These are phyloP conservation scores for Toxotes jaculatrix DNA, from an alignment of 2,113 vertebrate species.

Conservation along the genomic window DNA sequence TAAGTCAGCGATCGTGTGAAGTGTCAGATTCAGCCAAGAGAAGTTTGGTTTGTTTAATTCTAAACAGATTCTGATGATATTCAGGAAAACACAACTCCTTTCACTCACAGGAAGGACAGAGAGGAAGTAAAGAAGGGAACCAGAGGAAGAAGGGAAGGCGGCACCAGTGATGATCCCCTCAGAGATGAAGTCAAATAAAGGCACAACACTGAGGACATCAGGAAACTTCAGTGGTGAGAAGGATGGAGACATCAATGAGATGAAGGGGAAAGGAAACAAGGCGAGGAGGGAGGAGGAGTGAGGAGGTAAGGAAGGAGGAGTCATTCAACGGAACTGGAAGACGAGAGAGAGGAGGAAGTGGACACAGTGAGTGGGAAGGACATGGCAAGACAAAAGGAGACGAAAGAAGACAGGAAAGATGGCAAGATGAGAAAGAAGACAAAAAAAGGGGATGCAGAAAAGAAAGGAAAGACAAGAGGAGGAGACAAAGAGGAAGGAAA, in stretches of 20 bases:
- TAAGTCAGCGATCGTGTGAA: neutral
- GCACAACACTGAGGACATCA: constrained; percentile 83
- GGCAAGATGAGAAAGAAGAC: neutral
- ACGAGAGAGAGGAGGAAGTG: neutral
- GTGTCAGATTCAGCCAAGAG: no score
- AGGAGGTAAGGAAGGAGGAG: neutral
- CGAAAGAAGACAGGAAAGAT: neutral
- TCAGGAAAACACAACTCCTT: neutral
- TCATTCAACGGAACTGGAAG: neutral
- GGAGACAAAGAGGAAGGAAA: neutral
- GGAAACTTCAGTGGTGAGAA: neutral
- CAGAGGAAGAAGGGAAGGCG: constrained; percentile 68
- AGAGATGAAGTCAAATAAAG: neutral
- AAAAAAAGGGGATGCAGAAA: neutral
- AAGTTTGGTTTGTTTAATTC: neutral
- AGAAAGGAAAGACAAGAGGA: neutral
- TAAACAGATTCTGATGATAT: no score
- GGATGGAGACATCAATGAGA: neutral
- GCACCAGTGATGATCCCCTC: no score
- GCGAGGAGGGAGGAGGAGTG: neutral
- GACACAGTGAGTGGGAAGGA: no score
- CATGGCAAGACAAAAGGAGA: neutral
- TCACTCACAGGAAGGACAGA: neutral
- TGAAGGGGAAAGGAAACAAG: neutral
- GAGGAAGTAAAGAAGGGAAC: constrained; percentile 15